Evolutionary conservation across 2,888 invertebrate genomes (phyloP), one percentile per base, ranked within the genome.

Genomic region (Drosophila paucipuncta): DNA sequence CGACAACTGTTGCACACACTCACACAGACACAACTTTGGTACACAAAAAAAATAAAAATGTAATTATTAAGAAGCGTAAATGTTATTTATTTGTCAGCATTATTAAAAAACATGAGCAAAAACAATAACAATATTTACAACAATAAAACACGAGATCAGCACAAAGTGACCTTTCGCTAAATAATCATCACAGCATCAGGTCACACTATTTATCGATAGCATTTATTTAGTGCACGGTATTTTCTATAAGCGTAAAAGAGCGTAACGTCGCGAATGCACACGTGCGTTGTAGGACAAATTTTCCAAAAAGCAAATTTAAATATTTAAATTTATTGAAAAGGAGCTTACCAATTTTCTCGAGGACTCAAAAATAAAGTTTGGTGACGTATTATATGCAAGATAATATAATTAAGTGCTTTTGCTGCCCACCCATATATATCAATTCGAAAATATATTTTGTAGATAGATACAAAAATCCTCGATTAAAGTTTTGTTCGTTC

Each of bases 381-480:
- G 60, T 61, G 35, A 52, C 68, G 33, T 6, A 28, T 41, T 41
- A 66, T 70, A 63, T 57, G 31, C 22, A 80, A 76, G 80, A 80
- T 78, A 78, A 76, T 76, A 66, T 57, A 49, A 28, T 57, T 31
- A 49, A 49, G 30, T 47, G 13, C 43, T 53, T 43, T 66, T 63
- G 61, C 49, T 39, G 49, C 53, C 52, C 59, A 67, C 53, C 30
- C 28, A 41, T 13, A 53, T 33, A 37, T 49, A 57, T 18, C 13
- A 31, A 57, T 39, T 39, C 4, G 30, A 37, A 9, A 11, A 41
- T 16, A 50, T 33, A 10, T 43, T 43, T 11, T 22, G 43, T 22
- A 22, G 2, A 43, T 41, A n/a, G 2, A 10, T 2, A 22, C 28
- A 28, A 28, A 57, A 30, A 57, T 28, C 7, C 28, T n/a, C 1